Percentiles rank a stretch among this genome's conserved stretches.
Conservation (phyloP, 2,797 vertebrate genomes). For the Gadopsis marmoratus region DNA sequence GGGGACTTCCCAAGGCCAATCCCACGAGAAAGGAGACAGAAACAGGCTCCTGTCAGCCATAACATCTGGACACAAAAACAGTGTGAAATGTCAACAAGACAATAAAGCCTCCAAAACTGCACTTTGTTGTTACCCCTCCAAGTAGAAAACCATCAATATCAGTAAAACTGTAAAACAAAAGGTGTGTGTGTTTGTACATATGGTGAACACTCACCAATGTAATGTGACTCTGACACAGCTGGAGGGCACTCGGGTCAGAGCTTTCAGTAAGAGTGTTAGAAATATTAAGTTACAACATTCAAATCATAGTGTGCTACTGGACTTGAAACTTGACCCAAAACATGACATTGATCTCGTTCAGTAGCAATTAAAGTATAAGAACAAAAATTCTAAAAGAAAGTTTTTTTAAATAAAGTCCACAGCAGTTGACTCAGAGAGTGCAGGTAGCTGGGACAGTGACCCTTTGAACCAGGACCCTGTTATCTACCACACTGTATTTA, state of each 20-base stretch:
- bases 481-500: conserved; percentile 24
- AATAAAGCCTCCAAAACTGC: conserved; percentile 36
- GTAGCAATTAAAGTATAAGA: conserved; percentile 33
- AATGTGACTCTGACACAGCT: conserved; percentile 71
- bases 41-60: conserved; percentile 56
- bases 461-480: conserved; percentile 41
- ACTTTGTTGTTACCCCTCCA: conserved; percentile 52
- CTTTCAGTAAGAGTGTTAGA: conserved; percentile 60
- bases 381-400: conserved; percentile 9
- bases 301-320: conserved; percentile 35
- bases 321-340: conserved; percentile 63
- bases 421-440: conserved; percentile 35
- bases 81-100: conserved; percentile 63
- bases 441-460: conserved; percentile 43
- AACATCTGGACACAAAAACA: conserved; percentile 69
- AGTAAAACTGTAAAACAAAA: conserved; percentile 66
- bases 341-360: conserved; percentile 19
- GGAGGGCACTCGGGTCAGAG: conserved; percentile 61
- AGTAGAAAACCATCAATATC: conserved; percentile 66
- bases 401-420: conserved; percentile 47
- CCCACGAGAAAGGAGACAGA: conserved; percentile 58
- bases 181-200: conserved; percentile 8
- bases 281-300: conserved; percentile 71
- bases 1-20: conserved; percentile 63
- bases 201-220: conserved; percentile 48